Evolutionary conservation across 2,113 vertebrate genomes (phyloP), one percentile per base, ranked within the genome.

Genomic region (Strix aluco): DNA sequence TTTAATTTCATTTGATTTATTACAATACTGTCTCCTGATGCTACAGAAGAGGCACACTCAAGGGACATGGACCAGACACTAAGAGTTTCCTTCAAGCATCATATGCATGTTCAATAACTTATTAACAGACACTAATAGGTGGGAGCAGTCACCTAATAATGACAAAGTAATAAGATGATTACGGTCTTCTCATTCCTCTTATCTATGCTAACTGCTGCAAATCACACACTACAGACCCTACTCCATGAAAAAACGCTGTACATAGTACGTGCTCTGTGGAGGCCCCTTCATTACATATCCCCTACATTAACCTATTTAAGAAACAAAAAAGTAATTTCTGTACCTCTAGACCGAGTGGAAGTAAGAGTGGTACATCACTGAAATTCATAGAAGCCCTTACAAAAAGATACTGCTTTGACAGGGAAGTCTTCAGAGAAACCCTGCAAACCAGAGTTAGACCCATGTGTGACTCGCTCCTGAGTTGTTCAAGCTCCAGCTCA

Each of bases 1-100:
- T 63, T 88, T 93, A 15, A 87, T 78, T 81, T 67, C 16, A 80
- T 69, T 91, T 81, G 63, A 72, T 85, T 90, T 82, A 86, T 74
- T 92, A 90, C 65, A 88, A 38, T 26, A 22, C 30, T 88, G 63
- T 29, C 19, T 75, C 79, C 30, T 58, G 47, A 59, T 59, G 73
- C 61, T 84, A 47, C 34, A 42, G 36, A 88, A 88, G 75, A 67
- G n/a, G 18, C 4, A 4, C 52, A 57, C 65, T 88, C 11, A 0
- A 62, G 71, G 72, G 82, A 70, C 27, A 36, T 0, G 20, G 66
- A 65, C 44, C 44, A 86, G 67, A 65, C 82, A 63, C 36, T 11
- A 23, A 15, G 32, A 59, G 49, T 36, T 63, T 40, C 80, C 79
- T 3, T 4, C 55, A 63, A 19, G 8, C 49, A 38, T 10, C 32